Evolutionary conservation across 2,888 invertebrate species (phyloP), one percentile per base, ranked within the genome.

Genomic region (Dasypolia templi): DNA sequence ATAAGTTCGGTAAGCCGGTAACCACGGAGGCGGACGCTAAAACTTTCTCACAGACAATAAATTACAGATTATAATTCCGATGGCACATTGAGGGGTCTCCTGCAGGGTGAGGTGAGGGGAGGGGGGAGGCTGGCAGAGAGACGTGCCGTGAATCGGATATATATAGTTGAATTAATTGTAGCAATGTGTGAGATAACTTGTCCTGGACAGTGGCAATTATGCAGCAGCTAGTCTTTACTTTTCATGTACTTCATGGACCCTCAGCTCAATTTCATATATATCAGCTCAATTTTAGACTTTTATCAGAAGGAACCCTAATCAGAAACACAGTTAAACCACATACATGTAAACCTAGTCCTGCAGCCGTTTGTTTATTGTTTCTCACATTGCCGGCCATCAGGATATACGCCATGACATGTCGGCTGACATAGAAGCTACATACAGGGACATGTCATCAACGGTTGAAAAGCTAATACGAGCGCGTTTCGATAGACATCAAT

Each of bases 11-110:
- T 71, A 46, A 76, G 64, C 66, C 64, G 81, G 63, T 64, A 61
- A 67, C 81, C 64, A 55, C 64, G 67, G 70, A 29, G 77, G 77
- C 81, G 71, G 81, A 67, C 62, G 49, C 29, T 6, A 72, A 3
- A 77, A 81, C 82, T 81, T 81, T 69, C 68, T 77, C 32, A 51
- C 51, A 62, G 49, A 46, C 58, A 81, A 71, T 81, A 81, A 81
- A 81, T 81, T 77, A 73, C 64, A 70, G 73, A 82, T 78, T 81
- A 81, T 81, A 81, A 82, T 81, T 78, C 82, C 64, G 59, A 56
- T 70, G 81, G 73, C 78, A 73, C 71, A 67, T 55, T 72, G 51
- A 35, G 58, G 32, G 51, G 62, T 62, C 42, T 61, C 39, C 73
- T 32, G 63, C 7, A 2, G 14, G 19, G 7, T 11, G 49, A 12